Conservation (phyloP, 2,113 vertebrate genomes). For the Odocoileus virginianus region DNA sequence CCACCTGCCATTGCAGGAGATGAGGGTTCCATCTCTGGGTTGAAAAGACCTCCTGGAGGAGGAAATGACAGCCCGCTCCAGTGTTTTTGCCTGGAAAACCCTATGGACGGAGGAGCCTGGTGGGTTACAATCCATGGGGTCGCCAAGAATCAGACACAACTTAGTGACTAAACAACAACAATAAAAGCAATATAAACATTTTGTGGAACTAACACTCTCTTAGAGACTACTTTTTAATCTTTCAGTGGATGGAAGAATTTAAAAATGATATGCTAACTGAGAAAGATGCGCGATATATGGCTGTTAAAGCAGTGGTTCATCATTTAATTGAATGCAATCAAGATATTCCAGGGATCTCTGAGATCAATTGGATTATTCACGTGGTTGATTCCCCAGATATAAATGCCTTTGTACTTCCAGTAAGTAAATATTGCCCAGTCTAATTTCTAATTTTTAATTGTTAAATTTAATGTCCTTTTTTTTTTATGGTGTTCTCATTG, state of each 20-base stretch:
- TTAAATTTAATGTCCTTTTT: background rate
- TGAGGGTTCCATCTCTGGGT: background rate
- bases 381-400: conserved; percentile 86
- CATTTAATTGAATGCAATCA: conserved; percentile 89
- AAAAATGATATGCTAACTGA: conserved; percentile 83
- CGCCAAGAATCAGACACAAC: background rate
- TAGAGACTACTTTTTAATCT: conserved; percentile 30
- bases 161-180: background rate
- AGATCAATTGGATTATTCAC: conserved; percentile 87
- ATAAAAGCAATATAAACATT: background rate
- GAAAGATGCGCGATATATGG: conserved; percentile 84
- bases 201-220: background rate
- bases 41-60: background rate
- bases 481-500: conserved; percentile 8
- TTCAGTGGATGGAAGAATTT: conserved; percentile 90
- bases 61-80: background rate
- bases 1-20: background rate
- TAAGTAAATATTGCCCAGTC: conserved; percentile 76
- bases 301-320: conserved; percentile 84
- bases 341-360: conserved; percentile 87
- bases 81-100: background rate
- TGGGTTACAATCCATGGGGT: background rate
- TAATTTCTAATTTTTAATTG: conserved; percentile 6
- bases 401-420: conserved; percentile 94
- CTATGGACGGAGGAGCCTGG: background rate